phyloP scores from a whole-genome alignment of 2,797 vertebrate species.

The Heterohyrax brucei region DNA sequence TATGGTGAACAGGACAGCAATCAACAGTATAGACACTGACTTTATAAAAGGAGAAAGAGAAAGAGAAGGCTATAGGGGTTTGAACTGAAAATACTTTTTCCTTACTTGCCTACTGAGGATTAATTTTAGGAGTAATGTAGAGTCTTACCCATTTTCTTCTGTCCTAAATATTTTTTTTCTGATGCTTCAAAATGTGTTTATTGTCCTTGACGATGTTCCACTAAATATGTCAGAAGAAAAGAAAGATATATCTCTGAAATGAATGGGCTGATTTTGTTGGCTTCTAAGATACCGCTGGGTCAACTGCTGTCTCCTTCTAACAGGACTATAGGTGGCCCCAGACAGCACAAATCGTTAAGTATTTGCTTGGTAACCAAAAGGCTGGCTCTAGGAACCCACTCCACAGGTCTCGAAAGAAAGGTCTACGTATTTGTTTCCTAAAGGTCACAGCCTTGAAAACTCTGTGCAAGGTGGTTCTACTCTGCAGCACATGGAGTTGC shows the following conservation, averaged over 20 bases:
- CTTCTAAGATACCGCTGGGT: constrained; percentile 42
- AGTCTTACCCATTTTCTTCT: neutral
- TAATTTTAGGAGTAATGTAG: constrained; percentile 37
- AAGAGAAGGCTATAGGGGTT: neutral
- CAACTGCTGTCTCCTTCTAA: constrained; percentile 11
- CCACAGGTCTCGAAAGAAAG: neutral
- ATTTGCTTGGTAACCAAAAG: too few relatives aligned
- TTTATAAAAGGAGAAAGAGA: constrained; percentile 5
- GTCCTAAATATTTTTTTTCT: neutral
- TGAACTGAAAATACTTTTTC: neutral
- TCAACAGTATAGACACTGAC: constrained; percentile 21
- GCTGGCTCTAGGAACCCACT: too few relatives aligned
- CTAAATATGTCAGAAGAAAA: constrained; percentile 37
- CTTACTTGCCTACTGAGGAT: neutral
- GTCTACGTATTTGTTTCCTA: neutral
- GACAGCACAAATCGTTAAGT: too few relatives aligned
- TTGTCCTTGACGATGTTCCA: constrained; percentile 12
- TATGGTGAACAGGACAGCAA: constrained; percentile 12
- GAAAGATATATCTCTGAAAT: constrained; percentile 7
- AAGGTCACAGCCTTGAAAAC: neutral
- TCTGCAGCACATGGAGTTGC: neutral
- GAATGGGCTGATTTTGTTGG: constrained; percentile 47
- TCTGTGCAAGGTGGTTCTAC: neutral
- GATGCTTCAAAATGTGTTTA: neutral
- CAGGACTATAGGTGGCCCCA: neutral